Conservation (phyloP, 1,140 invertebrate genomes). For the Ylistrum balloti region DNA sequence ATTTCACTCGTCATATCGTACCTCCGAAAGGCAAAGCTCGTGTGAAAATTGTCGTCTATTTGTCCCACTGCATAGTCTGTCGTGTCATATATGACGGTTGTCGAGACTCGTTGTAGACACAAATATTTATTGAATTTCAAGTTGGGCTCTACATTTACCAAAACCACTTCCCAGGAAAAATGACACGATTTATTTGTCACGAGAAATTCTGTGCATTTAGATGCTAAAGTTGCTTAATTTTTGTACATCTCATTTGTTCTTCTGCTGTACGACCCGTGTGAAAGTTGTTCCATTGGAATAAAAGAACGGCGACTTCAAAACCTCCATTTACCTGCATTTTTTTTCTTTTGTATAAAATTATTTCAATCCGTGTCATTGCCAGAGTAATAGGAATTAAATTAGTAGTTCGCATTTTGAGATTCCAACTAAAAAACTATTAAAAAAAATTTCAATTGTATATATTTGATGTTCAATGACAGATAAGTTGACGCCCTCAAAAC, state of each 20-base stretch:
- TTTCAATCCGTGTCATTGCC: no score
- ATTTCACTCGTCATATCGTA: neutral
- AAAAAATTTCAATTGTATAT: no score
- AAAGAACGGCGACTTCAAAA: no score
- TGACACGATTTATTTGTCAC: constrained; percentile 20
- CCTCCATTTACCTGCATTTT: no score
- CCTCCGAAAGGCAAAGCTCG: neutral
- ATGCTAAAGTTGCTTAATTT: neutral
- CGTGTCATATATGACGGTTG: neutral
- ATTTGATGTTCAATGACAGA: no score
- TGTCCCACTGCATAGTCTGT: neutral
- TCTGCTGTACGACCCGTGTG: neutral
- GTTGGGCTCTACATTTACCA: neutral
- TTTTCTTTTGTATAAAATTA: no score
- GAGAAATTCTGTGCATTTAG: constrained; percentile 26
- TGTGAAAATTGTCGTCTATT: neutral
- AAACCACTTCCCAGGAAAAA: neutral
- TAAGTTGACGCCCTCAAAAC: no score
- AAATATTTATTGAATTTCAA: neutral
- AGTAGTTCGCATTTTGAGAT: no score
- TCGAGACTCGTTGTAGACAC: neutral
- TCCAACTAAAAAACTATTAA: no score
- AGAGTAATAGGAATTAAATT: no score
- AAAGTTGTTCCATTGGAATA: neutral
- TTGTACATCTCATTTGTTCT: neutral